Percentiles rank a stretch among this genome's conserved stretches.
phyloP scores from a whole-genome alignment of 2,113 vertebrate species.

The Oreotrochilus melanogaster region DNA sequence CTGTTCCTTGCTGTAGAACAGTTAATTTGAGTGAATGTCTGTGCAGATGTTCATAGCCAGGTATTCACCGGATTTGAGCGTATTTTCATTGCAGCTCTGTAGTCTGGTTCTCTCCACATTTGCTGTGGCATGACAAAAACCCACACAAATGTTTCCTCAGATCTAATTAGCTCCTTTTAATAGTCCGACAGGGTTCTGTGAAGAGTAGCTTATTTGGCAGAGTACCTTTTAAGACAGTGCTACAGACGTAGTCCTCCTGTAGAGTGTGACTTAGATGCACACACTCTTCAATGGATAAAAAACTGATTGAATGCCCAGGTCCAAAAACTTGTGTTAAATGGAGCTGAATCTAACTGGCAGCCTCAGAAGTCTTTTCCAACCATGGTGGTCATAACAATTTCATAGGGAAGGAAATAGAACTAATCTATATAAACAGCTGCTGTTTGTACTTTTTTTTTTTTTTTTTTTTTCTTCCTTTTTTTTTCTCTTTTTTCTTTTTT shows the following conservation, averaged over 20 bases:
- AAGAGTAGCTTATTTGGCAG: not conserved
- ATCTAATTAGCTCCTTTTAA: not conserved
- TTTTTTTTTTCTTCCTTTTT: not conserved
- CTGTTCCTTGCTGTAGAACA: not conserved
- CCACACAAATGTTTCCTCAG: not conserved
- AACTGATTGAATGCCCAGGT: too few species aligned
- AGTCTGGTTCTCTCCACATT: not conserved
- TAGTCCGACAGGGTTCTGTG: not conserved
- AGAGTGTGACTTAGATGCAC: not conserved
- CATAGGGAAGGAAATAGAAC: not conserved
- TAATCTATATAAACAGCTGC: not conserved
- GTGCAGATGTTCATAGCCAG: not conserved
- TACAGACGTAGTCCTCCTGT: not conserved
- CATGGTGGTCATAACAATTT: not conserved
- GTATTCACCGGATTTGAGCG: not conserved
- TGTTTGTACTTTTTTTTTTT: not conserved
- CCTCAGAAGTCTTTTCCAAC: not conserved
- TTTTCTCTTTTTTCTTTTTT: not conserved
- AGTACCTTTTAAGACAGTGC: not conserved
- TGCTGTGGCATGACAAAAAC: not conserved
- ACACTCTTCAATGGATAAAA: too few species aligned
- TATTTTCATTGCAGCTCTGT: not conserved
- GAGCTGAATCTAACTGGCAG: too few species aligned
- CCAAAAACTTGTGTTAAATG: too few species aligned
- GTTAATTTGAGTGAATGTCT: not conserved